phyloP scores from a whole-genome alignment of 2,797 vertebrate species.

The Xiphorhynchus erythropygius region DNA sequence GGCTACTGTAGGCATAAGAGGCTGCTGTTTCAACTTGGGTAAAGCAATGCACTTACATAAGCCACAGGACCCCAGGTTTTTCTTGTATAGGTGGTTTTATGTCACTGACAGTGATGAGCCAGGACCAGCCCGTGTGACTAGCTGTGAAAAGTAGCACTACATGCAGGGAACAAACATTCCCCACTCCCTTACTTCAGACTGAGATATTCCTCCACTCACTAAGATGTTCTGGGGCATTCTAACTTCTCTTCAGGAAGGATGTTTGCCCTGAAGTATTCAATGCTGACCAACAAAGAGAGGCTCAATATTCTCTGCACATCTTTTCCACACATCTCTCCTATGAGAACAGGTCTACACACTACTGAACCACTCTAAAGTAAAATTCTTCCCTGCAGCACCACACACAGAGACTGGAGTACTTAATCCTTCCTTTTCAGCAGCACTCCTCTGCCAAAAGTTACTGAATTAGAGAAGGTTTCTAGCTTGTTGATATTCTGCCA shows the following conservation, averaged over 20 bases:
- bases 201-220: background rate
- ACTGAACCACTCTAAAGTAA: background rate
- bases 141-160: background rate
- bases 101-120: background rate
- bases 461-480: constrained; percentile 10
- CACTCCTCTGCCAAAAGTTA: background rate
- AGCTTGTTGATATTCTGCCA: constrained; percentile 12
- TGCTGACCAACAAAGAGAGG: background rate
- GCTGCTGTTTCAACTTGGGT: background rate
- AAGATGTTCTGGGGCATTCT: background rate
- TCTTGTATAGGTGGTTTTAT: background rate
- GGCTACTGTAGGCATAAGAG: background rate
- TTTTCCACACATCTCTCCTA: background rate
- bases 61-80: background rate
- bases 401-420: background rate
- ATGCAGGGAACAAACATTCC: background rate
- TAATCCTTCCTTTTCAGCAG: background rate
- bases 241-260: background rate
- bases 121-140: background rate
- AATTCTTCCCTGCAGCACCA: background rate
- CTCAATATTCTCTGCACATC: background rate
- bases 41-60: accelerated
- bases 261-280: background rate
- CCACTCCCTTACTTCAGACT: background rate
- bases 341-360: background rate